A percentile compares a stretch with the other conserved stretches of the same genome.
These are phyloP conservation scores for Eudyptes chrysolophus DNA, from an alignment of 2,113 vertebrate species.

Conservation along the genomic window DNA sequence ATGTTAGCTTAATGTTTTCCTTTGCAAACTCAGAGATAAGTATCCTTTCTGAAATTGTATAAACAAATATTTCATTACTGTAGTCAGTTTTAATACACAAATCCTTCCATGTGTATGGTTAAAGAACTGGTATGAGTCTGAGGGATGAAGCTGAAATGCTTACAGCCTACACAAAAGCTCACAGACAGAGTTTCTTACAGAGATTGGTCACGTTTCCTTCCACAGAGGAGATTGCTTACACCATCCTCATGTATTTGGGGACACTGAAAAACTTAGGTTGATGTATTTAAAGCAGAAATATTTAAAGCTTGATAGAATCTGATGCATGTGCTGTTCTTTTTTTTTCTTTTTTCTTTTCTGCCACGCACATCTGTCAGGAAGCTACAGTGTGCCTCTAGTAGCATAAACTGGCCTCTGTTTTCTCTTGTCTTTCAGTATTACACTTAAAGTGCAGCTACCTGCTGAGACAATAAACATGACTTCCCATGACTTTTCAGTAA, in stretches of 20 bases:
- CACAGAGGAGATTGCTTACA: conserved; percentile 2
- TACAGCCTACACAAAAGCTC: neutral
- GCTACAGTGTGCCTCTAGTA: neutral
- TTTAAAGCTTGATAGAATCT: conserved; percentile 50
- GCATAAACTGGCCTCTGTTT: conserved; percentile 16
- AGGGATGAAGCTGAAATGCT: conserved; percentile 5
- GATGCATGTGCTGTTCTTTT: neutral
- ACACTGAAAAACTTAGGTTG: neutral
- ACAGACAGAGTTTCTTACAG: neutral
- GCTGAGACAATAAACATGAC: conserved; percentile 69
- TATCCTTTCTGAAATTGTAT: conserved; percentile 43
- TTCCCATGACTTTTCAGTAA: conserved; percentile 68
- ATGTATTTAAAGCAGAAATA: conserved; percentile 38
- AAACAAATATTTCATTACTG: conserved; percentile 63
- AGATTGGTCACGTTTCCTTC: conserved; percentile 1
- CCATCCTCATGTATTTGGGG: neutral
- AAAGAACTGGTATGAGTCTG: neutral
- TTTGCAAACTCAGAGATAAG: conserved; percentile 40
- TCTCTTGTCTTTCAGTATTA: conserved; percentile 43
- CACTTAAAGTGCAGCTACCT: conserved; percentile 50
- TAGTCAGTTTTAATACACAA: conserved; percentile 44
- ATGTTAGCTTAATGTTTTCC: conserved; percentile 43
- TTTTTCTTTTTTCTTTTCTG: neutral
- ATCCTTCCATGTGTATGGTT: neutral
- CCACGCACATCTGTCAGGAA: neutral